Conservation (phyloP, 30 jellyfish, hydroid and myxozoan genomes). For the Morbakka virulenta region DNA sequence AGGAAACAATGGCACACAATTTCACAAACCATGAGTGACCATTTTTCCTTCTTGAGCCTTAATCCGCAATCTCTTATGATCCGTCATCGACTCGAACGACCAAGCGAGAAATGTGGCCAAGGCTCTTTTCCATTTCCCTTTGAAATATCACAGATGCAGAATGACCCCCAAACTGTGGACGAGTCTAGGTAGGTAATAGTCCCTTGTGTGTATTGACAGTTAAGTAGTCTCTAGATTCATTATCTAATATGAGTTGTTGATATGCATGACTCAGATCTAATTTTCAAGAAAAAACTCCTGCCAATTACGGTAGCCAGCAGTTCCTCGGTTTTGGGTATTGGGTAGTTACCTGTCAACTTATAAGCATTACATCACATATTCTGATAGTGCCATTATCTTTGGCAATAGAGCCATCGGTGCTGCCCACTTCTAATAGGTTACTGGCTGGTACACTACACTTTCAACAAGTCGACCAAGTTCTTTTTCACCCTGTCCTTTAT, state of each 20-base stretch:
- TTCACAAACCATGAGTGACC: slow-evolving; percentile 31
- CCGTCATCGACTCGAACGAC: slow-evolving; percentile 40
- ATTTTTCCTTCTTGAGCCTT: slow-evolving; percentile 25
- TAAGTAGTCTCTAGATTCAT: slow-evolving; percentile 21
- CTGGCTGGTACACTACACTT: not conserved
- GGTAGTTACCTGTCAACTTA: slow-evolving; percentile 44
- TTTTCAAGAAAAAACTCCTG: slow-evolving; percentile 22
- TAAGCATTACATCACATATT: slow-evolving; percentile 51
- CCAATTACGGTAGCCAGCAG: slow-evolving; percentile 27
- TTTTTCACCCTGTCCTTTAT: slow-evolving; percentile 17
- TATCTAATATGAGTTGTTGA: slow-evolving; percentile 52
- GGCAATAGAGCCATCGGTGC: too few species aligned
- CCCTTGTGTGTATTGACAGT: slow-evolving; percentile 62
- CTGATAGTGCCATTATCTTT: slow-evolving; percentile 40
- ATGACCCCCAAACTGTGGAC: slow-evolving; percentile 57
- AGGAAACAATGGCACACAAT: slow-evolving; percentile 24
- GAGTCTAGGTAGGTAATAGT: slow-evolving; percentile 32
- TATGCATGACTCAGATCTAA: slow-evolving; percentile 53
- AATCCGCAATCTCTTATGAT: slow-evolving; percentile 3
- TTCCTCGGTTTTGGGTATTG: slow-evolving; percentile 43
- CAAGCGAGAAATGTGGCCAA: slow-evolving; percentile 16
- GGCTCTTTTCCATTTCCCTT: slow-evolving; percentile 39
- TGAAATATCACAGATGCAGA: slow-evolving; percentile 59
- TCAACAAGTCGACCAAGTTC: slow-evolving; percentile 40
- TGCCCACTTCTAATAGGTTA: too few species aligned